A percentile compares a stretch with the other conserved stretches of the same genome.
Evolutionary conservation across 2,113 vertebrate genomes (phyloP).

Genomic region (Apaloderma vittatum): DNA sequence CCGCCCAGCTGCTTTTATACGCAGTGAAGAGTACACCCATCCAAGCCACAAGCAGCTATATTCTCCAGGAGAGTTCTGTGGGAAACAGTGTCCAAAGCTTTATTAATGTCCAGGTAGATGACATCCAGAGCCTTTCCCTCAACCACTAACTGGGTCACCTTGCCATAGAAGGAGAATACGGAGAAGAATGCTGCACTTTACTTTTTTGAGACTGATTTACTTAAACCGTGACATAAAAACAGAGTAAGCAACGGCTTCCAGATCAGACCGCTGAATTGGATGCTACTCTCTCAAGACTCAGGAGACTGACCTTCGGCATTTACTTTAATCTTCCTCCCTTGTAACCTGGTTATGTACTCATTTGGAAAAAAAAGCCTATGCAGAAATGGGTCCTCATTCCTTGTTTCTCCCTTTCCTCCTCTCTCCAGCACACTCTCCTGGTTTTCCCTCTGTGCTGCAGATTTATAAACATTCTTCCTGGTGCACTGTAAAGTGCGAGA

Average conservation of each 20-base stretch:
- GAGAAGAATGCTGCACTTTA: background rate
- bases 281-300: background rate
- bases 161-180: background rate
- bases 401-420: background rate
- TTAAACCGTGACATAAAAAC: background rate
- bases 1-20: background rate
- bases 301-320: background rate
- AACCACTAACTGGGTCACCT: no score
- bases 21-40: background rate
- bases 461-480: background rate
- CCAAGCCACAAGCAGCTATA: background rate
- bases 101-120: background rate
- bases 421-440: background rate
- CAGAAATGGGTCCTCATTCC: background rate
- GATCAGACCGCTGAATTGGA: accelerated
- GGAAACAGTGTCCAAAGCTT: background rate
- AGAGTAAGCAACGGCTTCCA: background rate
- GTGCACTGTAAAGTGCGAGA: background rate
- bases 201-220: background rate
- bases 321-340: background rate
- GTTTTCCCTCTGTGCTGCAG: background rate
- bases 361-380: background rate
- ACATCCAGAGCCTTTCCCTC: background rate
- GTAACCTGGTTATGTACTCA: background rate
- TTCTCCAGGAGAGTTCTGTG: background rate